Conservation (phyloP, 1,140 invertebrate species). For the Drosophila athabasca region DNA sequence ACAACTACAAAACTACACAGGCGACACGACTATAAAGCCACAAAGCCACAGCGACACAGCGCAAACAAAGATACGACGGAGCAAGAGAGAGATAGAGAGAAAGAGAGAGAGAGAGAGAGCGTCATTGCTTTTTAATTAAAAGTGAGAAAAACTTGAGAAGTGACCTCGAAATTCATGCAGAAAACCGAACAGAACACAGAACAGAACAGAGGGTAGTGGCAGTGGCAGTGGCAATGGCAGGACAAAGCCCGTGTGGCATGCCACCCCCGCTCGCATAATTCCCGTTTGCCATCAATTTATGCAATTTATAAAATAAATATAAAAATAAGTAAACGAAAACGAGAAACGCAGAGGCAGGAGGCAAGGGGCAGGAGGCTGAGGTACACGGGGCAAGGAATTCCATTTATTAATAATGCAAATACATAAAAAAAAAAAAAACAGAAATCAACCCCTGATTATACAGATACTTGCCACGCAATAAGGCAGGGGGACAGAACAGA, state of each 20-base stretch:
- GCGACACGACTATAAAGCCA: slow-evolving; percentile 2
- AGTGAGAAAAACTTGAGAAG: slow-evolving; percentile 70
- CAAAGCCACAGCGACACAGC: slow-evolving; percentile 10
- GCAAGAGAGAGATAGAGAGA: no score
- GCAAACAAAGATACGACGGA: slow-evolving; percentile 37
- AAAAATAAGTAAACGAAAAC: slow-evolving; percentile 64
- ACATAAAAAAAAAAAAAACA: slow-evolving; percentile 81
- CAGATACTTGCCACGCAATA: slow-evolving; percentile 64
- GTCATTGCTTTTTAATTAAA: slow-evolving; percentile 80
- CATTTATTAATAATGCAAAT: slow-evolving; percentile 79
- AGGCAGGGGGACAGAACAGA: background rate
- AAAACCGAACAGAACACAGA: slow-evolving; percentile 54
- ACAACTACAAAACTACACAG: slow-evolving; percentile 39
- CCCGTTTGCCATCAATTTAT: slow-evolving; percentile 64
- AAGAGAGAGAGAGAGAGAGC: slow-evolving; percentile 12
- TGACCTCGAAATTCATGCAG: slow-evolving; percentile 40
- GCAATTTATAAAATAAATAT: slow-evolving; percentile 82
- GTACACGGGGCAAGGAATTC: slow-evolving; percentile 68
- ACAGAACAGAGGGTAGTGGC: slow-evolving; percentile 23
- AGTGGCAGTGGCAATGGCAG: slow-evolving; percentile 1
- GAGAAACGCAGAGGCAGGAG: slow-evolving; percentile 17
- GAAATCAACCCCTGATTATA: slow-evolving; percentile 82
- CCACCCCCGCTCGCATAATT: slow-evolving; percentile 55
- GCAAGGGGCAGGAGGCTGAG: slow-evolving; percentile 57
- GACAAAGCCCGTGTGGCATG: slow-evolving; percentile 23